Evolutionary conservation across 2,113 vertebrate genomes (phyloP), one percentile per base, ranked within the genome.

Genomic region (Pipra filicauda): DNA sequence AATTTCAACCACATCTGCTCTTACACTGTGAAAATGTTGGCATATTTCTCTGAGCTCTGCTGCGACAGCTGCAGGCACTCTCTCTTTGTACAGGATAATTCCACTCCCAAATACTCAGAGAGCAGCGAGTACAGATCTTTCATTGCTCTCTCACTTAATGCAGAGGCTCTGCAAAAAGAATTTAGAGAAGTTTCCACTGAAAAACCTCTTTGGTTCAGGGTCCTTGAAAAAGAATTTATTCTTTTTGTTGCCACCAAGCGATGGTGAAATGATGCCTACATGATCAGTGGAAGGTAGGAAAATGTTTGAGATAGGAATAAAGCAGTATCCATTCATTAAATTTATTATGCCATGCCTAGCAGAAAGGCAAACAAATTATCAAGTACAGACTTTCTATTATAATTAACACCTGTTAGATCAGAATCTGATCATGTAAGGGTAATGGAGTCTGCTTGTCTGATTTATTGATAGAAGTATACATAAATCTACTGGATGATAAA

Each of bases 1-100:
- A 96, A 77, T 95, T 97, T 95, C 74, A 88, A 86, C 94, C 91
- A 92, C 97, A 98, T 98, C 97, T 98, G 97, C 95, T 98, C 93
- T 95, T 75, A 57, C 85, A 95, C 93, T 96, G 92, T 96, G 96
- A 98, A 97, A 97, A 92, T 91, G 90, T 86, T 98, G 97, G 97
- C 94, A 59, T 95, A 65, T 86, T 93, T 95, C 73, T 93, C 83
- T 73, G 85, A 91, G 55, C n/a, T 84, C 49, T 81, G 64, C 95
- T 96, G 94, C 4, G 87, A 97, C 96, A 98, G 97, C 98, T 98
- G 97, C 96, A 96, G 91, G 85, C 89, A 49, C 85, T 92, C 86
- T 95, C 48, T 58, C 85, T 93, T 85, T 93, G 74, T 88, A 67
- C 76, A 51, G 72, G 94, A 93, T 64, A 95, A 91, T 92, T 97